A percentile compares a stretch with the other conserved stretches of the same genome.
Conservation (phyloP, 2,797 vertebrate species). For the Pseudomugil tenellus region DNA sequence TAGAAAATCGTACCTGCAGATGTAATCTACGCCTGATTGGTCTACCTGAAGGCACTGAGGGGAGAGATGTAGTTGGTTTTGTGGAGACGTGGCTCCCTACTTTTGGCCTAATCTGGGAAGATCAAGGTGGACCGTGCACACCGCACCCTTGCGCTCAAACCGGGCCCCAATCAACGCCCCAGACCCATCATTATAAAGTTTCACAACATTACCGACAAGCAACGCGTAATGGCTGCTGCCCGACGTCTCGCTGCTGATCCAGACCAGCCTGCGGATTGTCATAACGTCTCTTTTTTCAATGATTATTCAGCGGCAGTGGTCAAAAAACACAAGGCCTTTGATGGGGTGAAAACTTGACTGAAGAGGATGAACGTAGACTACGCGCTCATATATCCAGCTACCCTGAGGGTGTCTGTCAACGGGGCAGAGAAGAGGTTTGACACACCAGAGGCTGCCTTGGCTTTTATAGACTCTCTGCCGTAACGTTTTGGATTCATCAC, state of each 20-base stretch:
- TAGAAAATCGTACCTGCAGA: neutral
- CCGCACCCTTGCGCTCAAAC: neutral
- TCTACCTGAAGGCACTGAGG: neutral
- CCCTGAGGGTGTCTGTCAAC: neutral
- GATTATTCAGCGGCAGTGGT: neutral
- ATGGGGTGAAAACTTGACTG: neutral
- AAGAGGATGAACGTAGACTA: slow-evolving; percentile 1
- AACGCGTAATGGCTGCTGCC: neutral
- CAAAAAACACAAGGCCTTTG: neutral
- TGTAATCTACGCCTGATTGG: neutral
- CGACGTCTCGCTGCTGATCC: neutral
- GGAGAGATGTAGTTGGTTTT: neutral
- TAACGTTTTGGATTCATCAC: too few relatives aligned
- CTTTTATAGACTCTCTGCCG: too few relatives aligned
- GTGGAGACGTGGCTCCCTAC: neutral
- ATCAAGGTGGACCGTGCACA: neutral
- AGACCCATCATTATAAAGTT: neutral
- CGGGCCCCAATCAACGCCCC: neutral
- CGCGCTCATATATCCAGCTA: neutral
- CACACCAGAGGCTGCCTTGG: neutral
- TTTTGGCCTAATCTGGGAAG: neutral
- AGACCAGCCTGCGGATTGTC: too few relatives aligned
- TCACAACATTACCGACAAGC: neutral
- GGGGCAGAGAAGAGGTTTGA: neutral
- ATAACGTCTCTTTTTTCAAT: neutral